phyloP scores from a whole-genome alignment of 2,888 invertebrate genomes.

The Hirtodrosophila duncani region DNA sequence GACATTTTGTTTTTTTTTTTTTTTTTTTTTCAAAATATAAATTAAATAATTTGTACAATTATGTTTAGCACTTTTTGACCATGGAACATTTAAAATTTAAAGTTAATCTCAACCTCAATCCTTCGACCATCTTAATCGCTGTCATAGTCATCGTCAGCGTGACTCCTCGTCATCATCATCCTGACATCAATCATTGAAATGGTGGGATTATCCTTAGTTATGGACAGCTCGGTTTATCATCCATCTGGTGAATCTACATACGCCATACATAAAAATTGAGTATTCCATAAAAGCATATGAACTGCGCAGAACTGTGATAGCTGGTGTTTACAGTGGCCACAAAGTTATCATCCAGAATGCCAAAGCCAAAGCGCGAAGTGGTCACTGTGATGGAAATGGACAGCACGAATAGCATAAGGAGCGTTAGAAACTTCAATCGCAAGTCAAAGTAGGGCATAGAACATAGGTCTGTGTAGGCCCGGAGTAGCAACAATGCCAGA shows the following conservation, averaged over 20 bases:
- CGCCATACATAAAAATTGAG: slow-evolving; percentile 97
- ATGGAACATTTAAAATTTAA: slow-evolving; percentile 50
- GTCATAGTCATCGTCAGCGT: slow-evolving; percentile 86
- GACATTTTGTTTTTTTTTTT: too few species aligned
- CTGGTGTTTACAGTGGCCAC: slow-evolving; percentile 91
- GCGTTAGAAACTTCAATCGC: slow-evolving; percentile 92
- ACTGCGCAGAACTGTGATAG: slow-evolving; percentile 94
- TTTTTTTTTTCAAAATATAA: too few species aligned
- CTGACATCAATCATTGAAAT: slow-evolving; percentile 98
- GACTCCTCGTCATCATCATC: slow-evolving; percentile 97
- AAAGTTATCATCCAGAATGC: slow-evolving; percentile 95
- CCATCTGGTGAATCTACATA: slow-evolving; percentile 94
- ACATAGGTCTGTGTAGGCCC: slow-evolving; percentile 95
- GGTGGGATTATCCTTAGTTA: slow-evolving; percentile 97
- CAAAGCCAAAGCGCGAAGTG: slow-evolving; percentile 90
- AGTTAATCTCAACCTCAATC: slow-evolving; percentile 4
- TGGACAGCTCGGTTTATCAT: slow-evolving; percentile 89
- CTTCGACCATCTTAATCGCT: slow-evolving; percentile 85
- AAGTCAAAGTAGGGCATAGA: slow-evolving; percentile 99
- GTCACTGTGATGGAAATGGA: slow-evolving; percentile 87
- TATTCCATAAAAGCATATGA: slow-evolving; percentile 96
- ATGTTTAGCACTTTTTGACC: slow-evolving; percentile 34
- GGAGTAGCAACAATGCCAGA: slow-evolving; percentile 88
- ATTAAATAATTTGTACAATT: slow-evolving; percentile 43
- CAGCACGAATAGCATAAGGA: slow-evolving; percentile 89